These are phyloP conservation scores for Vanessa cardui DNA, from an alignment of 2,888 invertebrate genomes.

Conservation along the genomic window DNA sequence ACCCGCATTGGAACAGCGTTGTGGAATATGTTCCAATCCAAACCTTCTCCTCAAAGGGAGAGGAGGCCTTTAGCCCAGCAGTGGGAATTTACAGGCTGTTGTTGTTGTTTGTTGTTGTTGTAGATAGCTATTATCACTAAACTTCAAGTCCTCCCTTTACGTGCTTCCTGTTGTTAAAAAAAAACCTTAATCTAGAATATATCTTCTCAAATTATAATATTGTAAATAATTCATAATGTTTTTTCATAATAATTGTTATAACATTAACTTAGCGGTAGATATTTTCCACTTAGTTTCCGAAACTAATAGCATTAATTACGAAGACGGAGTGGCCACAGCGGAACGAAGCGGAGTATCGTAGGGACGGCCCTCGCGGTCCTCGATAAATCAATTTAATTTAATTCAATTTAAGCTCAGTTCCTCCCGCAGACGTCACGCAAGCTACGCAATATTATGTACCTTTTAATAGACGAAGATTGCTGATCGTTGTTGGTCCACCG, in stretches of 20 bases:
- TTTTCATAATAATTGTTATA: slow-evolving; percentile 14
- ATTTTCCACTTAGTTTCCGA: slow-evolving; percentile 72
- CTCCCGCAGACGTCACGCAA: slow-evolving; percentile 73
- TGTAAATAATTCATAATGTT: not conserved
- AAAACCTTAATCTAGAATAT: no score
- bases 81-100: no score
- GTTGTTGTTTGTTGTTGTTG: no score
- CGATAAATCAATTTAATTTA: slow-evolving; percentile 82
- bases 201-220: not conserved
- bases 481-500: slow-evolving; percentile 17
- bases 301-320: slow-evolving; percentile 78
- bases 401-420: slow-evolving; percentile 78
- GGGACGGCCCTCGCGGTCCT: slow-evolving; percentile 63
- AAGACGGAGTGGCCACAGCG: slow-evolving; percentile 57
- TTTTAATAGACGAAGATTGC: slow-evolving; percentile 18
- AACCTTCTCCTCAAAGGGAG: no score
- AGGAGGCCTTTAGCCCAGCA: no score
- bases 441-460: slow-evolving; percentile 38
- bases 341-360: slow-evolving; percentile 53
- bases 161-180: no score
- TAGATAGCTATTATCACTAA: no score
- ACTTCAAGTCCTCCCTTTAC: no score
- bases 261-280: slow-evolving; percentile 38
- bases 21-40: no score
- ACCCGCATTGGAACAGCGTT: no score